These are phyloP conservation scores for Anguilla marmorata DNA, from an alignment of 2,797 vertebrate species.

Conservation along the genomic window DNA sequence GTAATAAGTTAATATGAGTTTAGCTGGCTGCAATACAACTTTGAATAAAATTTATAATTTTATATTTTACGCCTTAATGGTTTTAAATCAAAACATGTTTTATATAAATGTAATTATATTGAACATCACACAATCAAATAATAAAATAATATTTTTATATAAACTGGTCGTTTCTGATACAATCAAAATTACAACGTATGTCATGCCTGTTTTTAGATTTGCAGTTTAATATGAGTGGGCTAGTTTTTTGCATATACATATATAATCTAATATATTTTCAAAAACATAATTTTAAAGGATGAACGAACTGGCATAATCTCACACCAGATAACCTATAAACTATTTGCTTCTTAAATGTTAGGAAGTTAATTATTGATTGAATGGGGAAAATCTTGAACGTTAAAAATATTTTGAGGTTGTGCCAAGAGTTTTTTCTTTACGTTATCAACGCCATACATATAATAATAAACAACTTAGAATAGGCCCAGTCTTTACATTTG, in stretches of 20 bases:
- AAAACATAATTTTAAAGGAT: too few relatives aligned
- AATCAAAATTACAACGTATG: not conserved
- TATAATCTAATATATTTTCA: too few relatives aligned
- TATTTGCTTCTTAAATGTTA: not conserved
- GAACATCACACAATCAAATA: not conserved
- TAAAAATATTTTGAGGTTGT: not conserved
- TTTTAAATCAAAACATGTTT: not conserved
- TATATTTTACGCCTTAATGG: not conserved
- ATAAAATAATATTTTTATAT: too few relatives aligned
- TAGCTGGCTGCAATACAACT: not conserved
- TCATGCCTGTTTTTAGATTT: not conserved
- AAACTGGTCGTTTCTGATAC: too few relatives aligned
- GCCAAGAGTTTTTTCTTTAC: not conserved
- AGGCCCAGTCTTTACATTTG: not conserved
- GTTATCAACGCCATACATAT: not conserved
- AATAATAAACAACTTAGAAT: not conserved
- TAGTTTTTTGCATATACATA: too few relatives aligned
- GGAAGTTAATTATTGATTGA: not conserved
- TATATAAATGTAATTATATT: not conserved
- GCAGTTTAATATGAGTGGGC: too few relatives aligned
- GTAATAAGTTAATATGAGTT: not conserved
- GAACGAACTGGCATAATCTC: too few relatives aligned
- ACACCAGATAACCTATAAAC: too few relatives aligned
- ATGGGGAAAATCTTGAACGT: not conserved
- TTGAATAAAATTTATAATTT: not conserved